Evolutionary conservation across 2,797 vertebrate species (phyloP).

Genomic region (Decapterus maruadsi): DNA sequence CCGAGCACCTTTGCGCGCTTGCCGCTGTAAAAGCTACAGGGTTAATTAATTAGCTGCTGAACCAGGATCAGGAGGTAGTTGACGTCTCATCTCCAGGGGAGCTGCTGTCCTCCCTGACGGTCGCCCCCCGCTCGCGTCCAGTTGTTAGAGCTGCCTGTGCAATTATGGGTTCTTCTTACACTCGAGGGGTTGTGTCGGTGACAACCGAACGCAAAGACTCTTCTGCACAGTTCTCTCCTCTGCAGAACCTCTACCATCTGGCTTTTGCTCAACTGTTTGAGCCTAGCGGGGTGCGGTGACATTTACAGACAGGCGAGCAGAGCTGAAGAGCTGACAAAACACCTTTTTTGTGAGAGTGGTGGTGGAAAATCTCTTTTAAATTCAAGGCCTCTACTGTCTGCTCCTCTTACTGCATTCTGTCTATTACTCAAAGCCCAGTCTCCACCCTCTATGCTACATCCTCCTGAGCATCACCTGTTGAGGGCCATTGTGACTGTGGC

Average conservation of each 20-base stretch:
- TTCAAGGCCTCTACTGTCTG: too few relatives aligned
- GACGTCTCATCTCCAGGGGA: slow-evolving; percentile 39
- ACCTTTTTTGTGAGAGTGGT: too few relatives aligned
- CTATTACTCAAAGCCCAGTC: too few relatives aligned
- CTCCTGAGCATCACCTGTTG: slow-evolving; percentile 89
- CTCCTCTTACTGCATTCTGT: too few relatives aligned
- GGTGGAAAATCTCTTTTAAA: too few relatives aligned
- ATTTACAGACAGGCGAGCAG: too few relatives aligned
- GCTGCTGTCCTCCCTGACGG: slow-evolving; percentile 34
- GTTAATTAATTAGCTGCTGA: slow-evolving; percentile 70
- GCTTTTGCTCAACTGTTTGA: too few relatives aligned
- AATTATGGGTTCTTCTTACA: slow-evolving; percentile 25
- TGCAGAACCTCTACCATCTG: background rate
- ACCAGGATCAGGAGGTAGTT: slow-evolving; percentile 25
- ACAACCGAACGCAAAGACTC: slow-evolving; percentile 1
- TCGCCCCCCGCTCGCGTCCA: slow-evolving; percentile 18
- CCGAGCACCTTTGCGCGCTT: background rate
- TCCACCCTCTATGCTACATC: background rate
- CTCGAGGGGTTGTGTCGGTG: background rate
- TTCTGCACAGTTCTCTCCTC: background rate
- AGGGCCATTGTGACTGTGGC: slow-evolving; percentile 98
- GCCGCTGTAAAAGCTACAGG: slow-evolving; percentile 7
- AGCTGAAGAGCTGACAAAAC: too few relatives aligned
- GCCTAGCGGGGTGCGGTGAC: too few relatives aligned
- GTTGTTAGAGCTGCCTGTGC: slow-evolving; percentile 29